Evolutionary conservation across 2,888 invertebrate genomes (phyloP), one percentile per base, ranked within the genome.

Genomic region (Dicranocentrus wangi): DNA sequence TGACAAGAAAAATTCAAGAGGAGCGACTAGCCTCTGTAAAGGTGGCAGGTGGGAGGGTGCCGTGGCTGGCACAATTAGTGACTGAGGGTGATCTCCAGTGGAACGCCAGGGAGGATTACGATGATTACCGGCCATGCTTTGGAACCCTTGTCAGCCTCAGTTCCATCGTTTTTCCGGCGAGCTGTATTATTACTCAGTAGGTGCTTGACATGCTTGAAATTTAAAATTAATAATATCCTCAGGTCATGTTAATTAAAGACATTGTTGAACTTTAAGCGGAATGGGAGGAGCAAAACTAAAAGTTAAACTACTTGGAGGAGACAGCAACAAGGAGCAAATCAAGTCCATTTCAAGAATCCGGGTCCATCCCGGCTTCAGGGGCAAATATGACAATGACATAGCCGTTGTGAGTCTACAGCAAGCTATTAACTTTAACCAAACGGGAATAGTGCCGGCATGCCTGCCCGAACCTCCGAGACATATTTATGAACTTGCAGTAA

Each of bases 321-420:
- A 69, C 13, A n/a, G 3, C 1, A 60, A n/a, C 5, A 66, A 39
- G 19, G 43, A 42, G 2, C 13, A 17, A 13, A 23, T 69, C 3
- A 2, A n/a, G 13, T 2, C 69, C 15, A 27, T 72, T n/a, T 28
- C 66, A 1, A 71, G 61, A n/a, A 10, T 76, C 2, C n/a, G 47
- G 15, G 27, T 77, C 3, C 77, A 82, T 65, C 71, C 76, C 5
- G 27, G 71, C 17, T 77, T 72, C 28, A 43, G 63, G 28, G 21
- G 43, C 32, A 71, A 60, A 28, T 28, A 23, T 66, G 69, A 66
- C 15, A 65, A 82, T 77, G 81, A 82, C 19, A 28, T 82, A 15
- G 77, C 81, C 2, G 42, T 82, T 0, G 61, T 82, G 13, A 66
- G 63, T 28, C 53, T 82, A n/a, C 32, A 53, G n/a, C 0, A 61